Evolutionary conservation across 2,888 invertebrate genomes (phyloP), one percentile per base, ranked within the genome.

Genomic region (Coecobrya sp.): DNA sequence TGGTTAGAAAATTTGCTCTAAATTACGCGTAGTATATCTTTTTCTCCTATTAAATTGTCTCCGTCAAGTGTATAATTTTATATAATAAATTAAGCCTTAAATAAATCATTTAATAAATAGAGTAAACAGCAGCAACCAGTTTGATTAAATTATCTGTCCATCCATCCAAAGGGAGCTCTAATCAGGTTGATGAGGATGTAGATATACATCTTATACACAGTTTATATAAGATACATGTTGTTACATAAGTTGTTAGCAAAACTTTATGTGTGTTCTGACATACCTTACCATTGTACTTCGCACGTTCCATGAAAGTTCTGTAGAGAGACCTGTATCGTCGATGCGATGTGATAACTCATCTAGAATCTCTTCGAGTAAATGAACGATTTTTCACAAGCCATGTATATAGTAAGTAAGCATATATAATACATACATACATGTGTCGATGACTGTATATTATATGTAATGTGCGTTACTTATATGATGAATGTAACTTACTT

Each of bases 171-270:
- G 85, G 68, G 73, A 90, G 49, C 76, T 76, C 49, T 73, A 85
- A 85, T 85, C 90, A 85, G 73, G 85, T 85, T 85, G 90, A 90
- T 85, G 85, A 90, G 90, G 76, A 90, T 73, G 70, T 59, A 84
- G 89, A 89, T 82, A 84, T 10, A 22, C 52, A 89, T 89, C 89
- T 81, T 70, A 49, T 49, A 30, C 36, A 36, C 36, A 36, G 59
- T 52, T n/a, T 81, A 36, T 36, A 36, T 36, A 36, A 7, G 13
- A 10, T 81, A 16, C 30, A 30, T 68, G 13, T 4, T 68, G 16
- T 49, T 81, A 55, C 30, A 81, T 19, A 30, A 55, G 73, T 25
- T 22, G 45, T 42, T 4, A 45, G 42, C 42, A 19, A 76, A 76
- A 76, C 76, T 76, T 76, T 76, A 49, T 76, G 76, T 76, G 45